Evolutionary conservation across 1,140 invertebrate species (phyloP).

Genomic region (Bombus impatiens): DNA sequence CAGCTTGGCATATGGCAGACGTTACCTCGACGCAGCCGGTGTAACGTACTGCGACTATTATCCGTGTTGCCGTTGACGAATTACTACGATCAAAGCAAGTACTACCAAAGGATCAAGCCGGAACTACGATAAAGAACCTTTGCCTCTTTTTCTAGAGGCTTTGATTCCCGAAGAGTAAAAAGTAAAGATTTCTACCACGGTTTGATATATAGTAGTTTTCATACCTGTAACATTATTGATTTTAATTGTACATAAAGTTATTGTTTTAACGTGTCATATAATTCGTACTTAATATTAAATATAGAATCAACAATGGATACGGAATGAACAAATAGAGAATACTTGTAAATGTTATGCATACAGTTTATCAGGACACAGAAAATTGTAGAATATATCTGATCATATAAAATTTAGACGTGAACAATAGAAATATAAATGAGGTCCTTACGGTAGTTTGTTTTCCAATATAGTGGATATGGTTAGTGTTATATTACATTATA

Average conservation of each 20-base stretch:
- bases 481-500: neutral
- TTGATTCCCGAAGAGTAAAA: neutral
- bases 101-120: slow-evolving; percentile 16
- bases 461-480: neutral
- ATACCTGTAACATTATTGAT: neutral
- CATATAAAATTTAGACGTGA: neutral
- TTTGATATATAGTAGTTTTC: neutral
- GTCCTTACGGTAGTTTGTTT: neutral
- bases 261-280: neutral
- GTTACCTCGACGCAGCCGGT: slow-evolving; percentile 65
- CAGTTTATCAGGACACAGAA: neutral
- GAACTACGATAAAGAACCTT: slow-evolving; percentile 17
- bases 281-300: neutral
- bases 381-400: neutral
- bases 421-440: neutral
- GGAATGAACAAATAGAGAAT: neutral
- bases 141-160: neutral
- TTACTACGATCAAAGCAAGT: slow-evolving; percentile 16
- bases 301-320: neutral
- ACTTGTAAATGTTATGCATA: neutral
- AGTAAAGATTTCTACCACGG: neutral
- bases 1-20: slow-evolving; percentile 71
- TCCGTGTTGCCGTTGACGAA: slow-evolving; percentile 52
- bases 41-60: slow-evolving; percentile 52
- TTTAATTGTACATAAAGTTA: slow-evolving; percentile 2